These are phyloP conservation scores for Seira musarum DNA, from an alignment of 2,888 invertebrate species.

Conservation along the genomic window DNA sequence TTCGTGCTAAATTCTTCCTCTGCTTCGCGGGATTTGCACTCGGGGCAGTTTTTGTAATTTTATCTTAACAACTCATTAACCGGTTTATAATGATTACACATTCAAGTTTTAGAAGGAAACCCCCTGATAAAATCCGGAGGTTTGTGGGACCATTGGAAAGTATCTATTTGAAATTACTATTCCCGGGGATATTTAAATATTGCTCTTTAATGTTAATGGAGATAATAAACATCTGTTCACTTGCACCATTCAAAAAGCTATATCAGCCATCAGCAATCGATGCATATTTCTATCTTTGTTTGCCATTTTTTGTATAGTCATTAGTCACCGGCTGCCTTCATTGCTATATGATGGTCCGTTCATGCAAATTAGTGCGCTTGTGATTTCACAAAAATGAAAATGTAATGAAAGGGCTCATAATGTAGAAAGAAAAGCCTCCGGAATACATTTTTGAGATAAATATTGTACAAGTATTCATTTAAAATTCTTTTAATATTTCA, in stretches of 20 bases:
- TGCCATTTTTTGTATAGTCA: no score
- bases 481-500: no score
- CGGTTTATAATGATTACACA: constrained; percentile 32
- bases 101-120: background rate
- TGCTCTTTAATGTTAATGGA: background rate
- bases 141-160: background rate
- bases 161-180: background rate
- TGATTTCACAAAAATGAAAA: constrained; percentile 1
- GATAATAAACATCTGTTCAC: background rate
- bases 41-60: constrained; percentile 24
- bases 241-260: background rate
- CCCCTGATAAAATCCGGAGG: background rate
- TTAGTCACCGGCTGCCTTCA: background rate
- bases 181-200: background rate
- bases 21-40: constrained; percentile 15
- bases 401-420: background rate
- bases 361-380: constrained; percentile 30
- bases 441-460: no score
- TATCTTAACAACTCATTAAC: constrained; percentile 42
- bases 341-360: constrained; percentile 5
- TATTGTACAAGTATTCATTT: no score
- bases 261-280: no score
- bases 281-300: no score
- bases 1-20: no score
- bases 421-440: constrained; percentile 1